A percentile compares a stretch with the other conserved stretches of the same genome.
Evolutionary conservation across 92 coral and sea anemone genomes (phyloP).

Genomic region (Hydrozoanthus gracilis): DNA sequence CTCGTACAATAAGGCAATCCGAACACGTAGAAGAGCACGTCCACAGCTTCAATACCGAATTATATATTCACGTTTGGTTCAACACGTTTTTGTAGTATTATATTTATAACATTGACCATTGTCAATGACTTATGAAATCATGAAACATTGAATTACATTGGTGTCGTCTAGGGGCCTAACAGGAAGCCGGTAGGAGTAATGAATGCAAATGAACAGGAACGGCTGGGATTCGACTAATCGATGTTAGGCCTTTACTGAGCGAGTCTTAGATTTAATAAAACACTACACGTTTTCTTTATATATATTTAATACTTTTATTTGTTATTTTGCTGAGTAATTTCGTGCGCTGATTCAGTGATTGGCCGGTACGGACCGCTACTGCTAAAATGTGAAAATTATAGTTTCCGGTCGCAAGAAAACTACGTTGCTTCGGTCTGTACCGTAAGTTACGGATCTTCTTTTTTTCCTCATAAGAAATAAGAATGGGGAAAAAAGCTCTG

Average conservation of each 20-base stretch:
- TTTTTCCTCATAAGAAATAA: slow-evolving; percentile 1
- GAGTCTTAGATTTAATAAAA: slow-evolving; percentile 1
- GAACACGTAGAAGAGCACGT: slow-evolving; percentile 6
- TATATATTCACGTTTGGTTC: slow-evolving; percentile 3
- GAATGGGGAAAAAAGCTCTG: slow-evolving; percentile 6
- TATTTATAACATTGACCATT: slow-evolving; percentile 1
- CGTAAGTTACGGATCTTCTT: too few species aligned
- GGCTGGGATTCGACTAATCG: slow-evolving; percentile 7
- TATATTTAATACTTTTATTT: background rate
- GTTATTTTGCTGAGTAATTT: slow-evolving; percentile 2
- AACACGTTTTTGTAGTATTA: slow-evolving; percentile 2
- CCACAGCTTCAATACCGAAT: slow-evolving; percentile 6
- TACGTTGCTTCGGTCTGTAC: background rate
- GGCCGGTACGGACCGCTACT: slow-evolving; percentile 9
- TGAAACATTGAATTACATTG: slow-evolving; percentile 2
- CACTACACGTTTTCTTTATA: slow-evolving; percentile 3
- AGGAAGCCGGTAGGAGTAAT: slow-evolving; percentile 6
- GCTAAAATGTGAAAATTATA: background rate
- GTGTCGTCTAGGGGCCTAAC: slow-evolving; percentile 8
- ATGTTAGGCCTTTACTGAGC: slow-evolving; percentile 6
- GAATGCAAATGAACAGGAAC: slow-evolving; percentile 5
- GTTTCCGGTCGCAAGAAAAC: background rate
- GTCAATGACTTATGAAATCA: slow-evolving; percentile 3
- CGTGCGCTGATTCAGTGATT: slow-evolving; percentile 6
- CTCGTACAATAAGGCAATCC: slow-evolving; percentile 6